Base-by-base conservation (phyloP, 2,113 vertebrate genomes). In the Pseudolaguvia tuberculata region DNA sequence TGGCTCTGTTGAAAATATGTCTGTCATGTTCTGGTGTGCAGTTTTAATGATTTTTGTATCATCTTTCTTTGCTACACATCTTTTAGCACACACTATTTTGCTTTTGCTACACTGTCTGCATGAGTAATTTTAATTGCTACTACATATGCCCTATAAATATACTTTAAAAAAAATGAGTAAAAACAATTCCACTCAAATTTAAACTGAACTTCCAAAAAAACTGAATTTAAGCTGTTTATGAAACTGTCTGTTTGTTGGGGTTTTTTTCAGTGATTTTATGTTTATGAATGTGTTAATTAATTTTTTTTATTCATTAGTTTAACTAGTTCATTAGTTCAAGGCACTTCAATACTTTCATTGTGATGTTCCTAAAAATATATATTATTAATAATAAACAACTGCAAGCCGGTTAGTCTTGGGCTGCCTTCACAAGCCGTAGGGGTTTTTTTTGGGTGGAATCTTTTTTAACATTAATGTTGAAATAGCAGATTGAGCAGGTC, bases 81-180 rank as follows among this genome's bases (percentile, higher is more conserved):
- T 80, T 48, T 69, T 25, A 61, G 75, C 56, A 58, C 67, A 65
- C 29, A 42, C 50, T 42, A 45, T 51, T 63, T 68, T 70, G 72
- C 50, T 69, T 68, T 23, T 68, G 74, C 74, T 59, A 21, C 71
- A 68, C 31, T 68, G 73, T 72, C 79, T 80, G 79, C 75, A 80
- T 80, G 79, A 70, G 57, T 72, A 57, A 70, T 58, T 70, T 73
- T 65, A 66, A 13, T 51, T 66, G 42, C 15, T 17, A 62, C 45
- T 23, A 62, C 58, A 65, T 52, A 48, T 65, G 72, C 55, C 42
- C 73, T 66, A 69, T 80, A 59, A 69, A 70, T 56, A 35, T 68
- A 72, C 67, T 70, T 77, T 75, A 68, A 39, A 8, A 42, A 42
- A 42, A 42, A n/a, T n/a, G n/a, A n/a, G n/a, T n/a, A n/a, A n/a